Conservation (phyloP, 1,140 invertebrate species). For the Monochamus saltuarius region DNA sequence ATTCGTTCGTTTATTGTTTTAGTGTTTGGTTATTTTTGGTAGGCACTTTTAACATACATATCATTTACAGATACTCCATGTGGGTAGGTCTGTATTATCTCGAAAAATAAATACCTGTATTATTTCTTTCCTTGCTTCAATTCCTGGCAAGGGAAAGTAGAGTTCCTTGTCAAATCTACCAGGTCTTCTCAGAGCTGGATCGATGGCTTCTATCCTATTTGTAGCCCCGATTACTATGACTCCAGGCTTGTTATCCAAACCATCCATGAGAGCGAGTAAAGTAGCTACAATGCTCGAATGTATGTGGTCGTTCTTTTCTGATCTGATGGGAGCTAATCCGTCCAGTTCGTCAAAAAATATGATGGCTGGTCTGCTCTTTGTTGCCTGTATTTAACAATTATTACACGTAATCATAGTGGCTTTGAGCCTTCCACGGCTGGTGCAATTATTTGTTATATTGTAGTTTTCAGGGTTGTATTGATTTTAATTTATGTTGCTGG, state of each 20-base stretch:
- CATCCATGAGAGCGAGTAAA: conserved; percentile 86
- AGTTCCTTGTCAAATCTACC: conserved; percentile 85
- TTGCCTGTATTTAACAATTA: conserved; percentile 58
- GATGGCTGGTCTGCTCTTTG: conserved; percentile 77
- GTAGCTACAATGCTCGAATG: conserved; percentile 90
- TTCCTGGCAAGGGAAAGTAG: conserved; percentile 66
- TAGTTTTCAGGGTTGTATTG: too few relatives aligned
- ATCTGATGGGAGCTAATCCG: conserved; percentile 81
- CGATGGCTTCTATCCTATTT: conserved; percentile 78
- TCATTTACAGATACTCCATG: background rate
- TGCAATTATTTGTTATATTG: too few relatives aligned
- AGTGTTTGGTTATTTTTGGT: background rate
- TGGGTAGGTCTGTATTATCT: background rate
- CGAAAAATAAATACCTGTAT: conserved; percentile 29
- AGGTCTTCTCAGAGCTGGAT: conserved; percentile 76
- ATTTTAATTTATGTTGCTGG: too few relatives aligned
- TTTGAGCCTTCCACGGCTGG: too few relatives aligned
- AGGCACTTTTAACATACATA: background rate
- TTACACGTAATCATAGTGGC: too few relatives aligned
- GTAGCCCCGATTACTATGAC: conserved; percentile 83
- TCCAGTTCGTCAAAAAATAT: conserved; percentile 91
- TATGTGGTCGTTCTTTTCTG: conserved; percentile 86
- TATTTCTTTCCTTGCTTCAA: conserved; percentile 55
- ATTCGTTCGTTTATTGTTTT: too few relatives aligned
- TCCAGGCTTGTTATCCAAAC: conserved; percentile 66